These are phyloP conservation scores for Eubucco bourcierii DNA, from an alignment of 2,113 vertebrate species.

Conservation along the genomic window DNA sequence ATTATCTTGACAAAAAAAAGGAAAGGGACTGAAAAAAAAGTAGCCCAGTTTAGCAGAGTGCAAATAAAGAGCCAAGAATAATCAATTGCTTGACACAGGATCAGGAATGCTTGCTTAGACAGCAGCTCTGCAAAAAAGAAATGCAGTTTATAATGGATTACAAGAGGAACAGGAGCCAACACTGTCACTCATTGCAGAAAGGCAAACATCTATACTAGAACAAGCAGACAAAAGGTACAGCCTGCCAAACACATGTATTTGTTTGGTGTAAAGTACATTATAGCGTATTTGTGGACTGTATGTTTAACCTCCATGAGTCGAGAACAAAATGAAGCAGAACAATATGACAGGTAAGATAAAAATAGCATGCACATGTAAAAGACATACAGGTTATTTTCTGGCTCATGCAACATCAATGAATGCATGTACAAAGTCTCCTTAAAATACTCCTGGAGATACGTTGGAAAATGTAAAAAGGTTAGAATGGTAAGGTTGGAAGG, in stretches of 20 bases:
- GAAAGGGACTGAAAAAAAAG: not conserved
- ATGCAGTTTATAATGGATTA: conserved; percentile 25
- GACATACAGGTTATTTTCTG: not conserved
- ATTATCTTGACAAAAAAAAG: not conserved
- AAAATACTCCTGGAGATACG: not conserved
- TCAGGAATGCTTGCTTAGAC: conserved; percentile 6
- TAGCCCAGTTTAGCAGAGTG: not conserved
- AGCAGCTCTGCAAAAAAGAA: not conserved
- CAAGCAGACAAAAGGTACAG: not conserved
- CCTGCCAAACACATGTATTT: not conserved
- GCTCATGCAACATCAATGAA: not conserved
- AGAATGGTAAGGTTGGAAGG: no score
- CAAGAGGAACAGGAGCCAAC: not conserved
- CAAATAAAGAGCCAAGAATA: not conserved
- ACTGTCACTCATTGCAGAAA: not conserved
- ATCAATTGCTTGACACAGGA: not conserved
- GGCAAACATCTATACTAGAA: not conserved
- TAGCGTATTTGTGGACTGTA: not conserved
- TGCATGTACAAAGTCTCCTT: not conserved
- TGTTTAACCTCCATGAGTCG: not conserved
- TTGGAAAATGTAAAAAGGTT: not conserved
- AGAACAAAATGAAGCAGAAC: not conserved
- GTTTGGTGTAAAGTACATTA: not conserved
- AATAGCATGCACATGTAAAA: not conserved
- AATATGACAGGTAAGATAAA: not conserved